phyloP scores from a whole-genome alignment of 1,140 invertebrate species.

The Penaeus vannamei region DNA sequence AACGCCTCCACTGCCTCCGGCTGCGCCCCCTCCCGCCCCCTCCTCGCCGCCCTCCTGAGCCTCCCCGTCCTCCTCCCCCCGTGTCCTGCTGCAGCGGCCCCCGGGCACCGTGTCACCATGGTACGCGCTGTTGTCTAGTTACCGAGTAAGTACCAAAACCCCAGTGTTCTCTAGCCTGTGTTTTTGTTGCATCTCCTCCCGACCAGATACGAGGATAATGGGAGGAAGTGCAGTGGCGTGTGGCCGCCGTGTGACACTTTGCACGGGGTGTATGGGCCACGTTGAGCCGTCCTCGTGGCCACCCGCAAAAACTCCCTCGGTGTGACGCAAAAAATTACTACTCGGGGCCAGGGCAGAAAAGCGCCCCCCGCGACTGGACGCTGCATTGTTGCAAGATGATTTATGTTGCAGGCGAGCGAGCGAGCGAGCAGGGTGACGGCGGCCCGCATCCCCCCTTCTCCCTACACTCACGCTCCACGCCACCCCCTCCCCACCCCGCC shows the following conservation, averaged over 20 bases:
- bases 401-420: conserved; percentile 58
- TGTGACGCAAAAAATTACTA: conserved; percentile 39
- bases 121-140: too few relatives aligned
- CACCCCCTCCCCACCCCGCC: not conserved
- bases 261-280: too few relatives aligned
- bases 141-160: too few relatives aligned
- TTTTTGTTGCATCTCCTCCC: too few relatives aligned
- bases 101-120: too few relatives aligned
- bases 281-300: not conserved
- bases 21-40: conserved; percentile 7
- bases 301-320: conserved; percentile 16
- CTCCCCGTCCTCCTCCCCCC: conserved; percentile 1
- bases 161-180: too few relatives aligned
- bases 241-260: too few relatives aligned
- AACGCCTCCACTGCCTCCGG: conserved; percentile 14
- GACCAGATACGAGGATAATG: too few relatives aligned
- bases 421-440: conserved; percentile 38
- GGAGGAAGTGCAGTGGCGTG: too few relatives aligned
- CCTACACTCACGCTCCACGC: not conserved
- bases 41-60: not conserved
- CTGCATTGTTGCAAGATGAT: conserved; percentile 64
- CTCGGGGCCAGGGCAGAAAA: conserved; percentile 40
- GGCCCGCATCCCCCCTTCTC: conserved; percentile 42
- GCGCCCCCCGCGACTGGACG: conserved; percentile 60
- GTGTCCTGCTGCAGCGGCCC: not conserved